These are phyloP conservation scores for Poeciliopsis paucimaculata DNA, from an alignment of 2,797 vertebrate genomes.

Conservation along the genomic window DNA sequence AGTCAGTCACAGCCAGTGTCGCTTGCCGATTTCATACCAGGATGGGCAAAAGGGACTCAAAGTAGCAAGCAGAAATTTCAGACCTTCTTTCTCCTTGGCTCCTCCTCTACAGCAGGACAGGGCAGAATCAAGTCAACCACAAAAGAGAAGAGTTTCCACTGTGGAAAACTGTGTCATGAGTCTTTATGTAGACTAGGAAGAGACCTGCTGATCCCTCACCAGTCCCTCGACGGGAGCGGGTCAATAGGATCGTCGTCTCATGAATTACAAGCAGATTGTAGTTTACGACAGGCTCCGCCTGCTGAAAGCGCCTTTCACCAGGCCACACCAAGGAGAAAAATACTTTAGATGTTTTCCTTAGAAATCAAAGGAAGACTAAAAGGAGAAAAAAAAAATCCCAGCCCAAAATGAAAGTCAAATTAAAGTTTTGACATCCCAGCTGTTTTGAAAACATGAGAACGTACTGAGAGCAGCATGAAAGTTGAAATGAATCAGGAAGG, in stretches of 20 bases:
- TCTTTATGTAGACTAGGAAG: constrained; percentile 36
- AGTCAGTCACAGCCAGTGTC: constrained; percentile 59
- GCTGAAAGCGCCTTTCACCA: constrained; percentile 26
- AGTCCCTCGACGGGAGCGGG: constrained; percentile 63
- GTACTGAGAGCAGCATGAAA: constrained; percentile 62
- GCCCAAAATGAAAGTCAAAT: constrained; percentile 76
- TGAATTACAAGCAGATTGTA: constrained; percentile 35
- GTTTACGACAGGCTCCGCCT: constrained; percentile 37
- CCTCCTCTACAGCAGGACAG: constrained; percentile 33
- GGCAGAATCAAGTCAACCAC: constrained; percentile 41
- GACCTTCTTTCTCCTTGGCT: constrained; percentile 22
- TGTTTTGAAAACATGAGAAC: constrained; percentile 53
- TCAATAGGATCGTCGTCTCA: constrained; percentile 72
- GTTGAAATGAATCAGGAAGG: constrained; percentile 64
- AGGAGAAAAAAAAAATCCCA: constrained; percentile 11
- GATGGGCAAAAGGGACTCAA: constrained; percentile 47
- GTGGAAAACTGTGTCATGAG: constrained; percentile 16
- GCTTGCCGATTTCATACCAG: constrained; percentile 66
- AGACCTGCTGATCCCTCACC: constrained; percentile 75
- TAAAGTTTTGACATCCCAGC: constrained; percentile 54
- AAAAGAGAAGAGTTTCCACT: constrained; percentile 40
- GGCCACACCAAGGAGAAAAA: constrained; percentile 27
- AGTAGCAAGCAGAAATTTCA: constrained; percentile 61
- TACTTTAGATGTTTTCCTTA: constrained; percentile 29
- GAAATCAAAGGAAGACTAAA: constrained; percentile 44